These are phyloP conservation scores for Diogma glabrata DNA, from an alignment of 2,888 invertebrate genomes.

Conservation along the genomic window DNA sequence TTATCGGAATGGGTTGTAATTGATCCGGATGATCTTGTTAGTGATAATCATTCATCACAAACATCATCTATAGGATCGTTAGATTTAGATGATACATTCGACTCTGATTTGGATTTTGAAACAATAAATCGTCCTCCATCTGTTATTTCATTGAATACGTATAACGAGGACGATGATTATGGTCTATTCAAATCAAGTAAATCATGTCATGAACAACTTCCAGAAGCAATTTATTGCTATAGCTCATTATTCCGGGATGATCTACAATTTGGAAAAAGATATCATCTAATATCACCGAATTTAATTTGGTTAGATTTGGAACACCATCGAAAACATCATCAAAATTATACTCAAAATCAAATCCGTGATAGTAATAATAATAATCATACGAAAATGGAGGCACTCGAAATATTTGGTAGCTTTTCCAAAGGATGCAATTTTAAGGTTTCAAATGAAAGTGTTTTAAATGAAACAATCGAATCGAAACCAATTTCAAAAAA, in stretches of 20 bases:
- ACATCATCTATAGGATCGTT: not conserved
- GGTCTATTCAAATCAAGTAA: conserved; percentile 2
- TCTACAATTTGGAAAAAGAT: not conserved
- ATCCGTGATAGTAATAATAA: not conserved
- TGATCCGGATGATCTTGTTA: conserved; percentile 23
- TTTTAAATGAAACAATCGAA: not conserved
- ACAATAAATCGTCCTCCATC: conserved; percentile 10
- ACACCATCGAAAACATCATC: too few species aligned
- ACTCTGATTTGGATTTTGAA: not conserved
- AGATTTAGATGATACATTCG: not conserved
- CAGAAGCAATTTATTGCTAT: not conserved
- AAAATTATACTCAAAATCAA: not conserved
- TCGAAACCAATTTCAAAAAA: not conserved
- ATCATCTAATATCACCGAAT: not conserved
- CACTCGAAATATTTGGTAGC: too few species aligned
- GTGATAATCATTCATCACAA: not conserved
- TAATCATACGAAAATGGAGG: not conserved
- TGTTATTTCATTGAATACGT: conserved; percentile 9
- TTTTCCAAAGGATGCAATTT: too few species aligned
- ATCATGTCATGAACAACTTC: not conserved
- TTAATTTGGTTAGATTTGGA: conserved; percentile 6
- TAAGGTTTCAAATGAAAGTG: too few species aligned
- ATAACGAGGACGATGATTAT: conserved; percentile 5
- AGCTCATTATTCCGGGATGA: not conserved
- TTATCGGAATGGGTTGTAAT: conserved; percentile 34